phyloP scores from a whole-genome alignment of 2,113 vertebrate genomes.

The Oceanodroma tethys region DNA sequence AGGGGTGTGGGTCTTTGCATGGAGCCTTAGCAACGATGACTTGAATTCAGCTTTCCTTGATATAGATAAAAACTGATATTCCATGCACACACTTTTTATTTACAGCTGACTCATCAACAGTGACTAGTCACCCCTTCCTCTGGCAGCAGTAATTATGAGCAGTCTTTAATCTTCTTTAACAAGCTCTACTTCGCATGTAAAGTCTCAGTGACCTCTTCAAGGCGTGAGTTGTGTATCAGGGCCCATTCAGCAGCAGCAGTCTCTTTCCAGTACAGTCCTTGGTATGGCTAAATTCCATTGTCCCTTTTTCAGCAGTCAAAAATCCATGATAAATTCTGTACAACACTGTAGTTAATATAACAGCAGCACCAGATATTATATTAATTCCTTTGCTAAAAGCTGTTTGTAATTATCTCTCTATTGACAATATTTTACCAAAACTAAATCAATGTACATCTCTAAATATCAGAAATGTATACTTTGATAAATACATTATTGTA shows the following conservation, averaged over 20 bases:
- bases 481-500: constrained; percentile 73
- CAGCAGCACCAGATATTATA: constrained; percentile 82
- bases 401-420: constrained; percentile 73
- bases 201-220: constrained; percentile 61
- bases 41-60: constrained; percentile 70
- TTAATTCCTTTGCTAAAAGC: constrained; percentile 80
- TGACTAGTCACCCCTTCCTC: constrained; percentile 50
- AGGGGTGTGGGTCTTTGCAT: constrained; percentile 55
- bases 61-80: constrained; percentile 71
- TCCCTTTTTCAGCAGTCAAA: constrained; percentile 80
- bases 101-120: constrained; percentile 74
- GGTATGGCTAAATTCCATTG: constrained; percentile 80
- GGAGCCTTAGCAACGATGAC: constrained; percentile 62
- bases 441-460: constrained; percentile 79
- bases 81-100: constrained; percentile 78
- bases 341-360: constrained; percentile 84
- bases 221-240: constrained; percentile 61
- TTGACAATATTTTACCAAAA: constrained; percentile 76
- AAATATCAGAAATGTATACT: constrained; percentile 78
- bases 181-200: constrained; percentile 41
- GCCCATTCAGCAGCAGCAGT: constrained; percentile 76
- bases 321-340: constrained; percentile 83
- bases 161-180: constrained; percentile 52
- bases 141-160: constrained; percentile 59
- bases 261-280: constrained; percentile 79